phyloP scores from a whole-genome alignment of 2,888 invertebrate species.

The Unio pictorum region DNA sequence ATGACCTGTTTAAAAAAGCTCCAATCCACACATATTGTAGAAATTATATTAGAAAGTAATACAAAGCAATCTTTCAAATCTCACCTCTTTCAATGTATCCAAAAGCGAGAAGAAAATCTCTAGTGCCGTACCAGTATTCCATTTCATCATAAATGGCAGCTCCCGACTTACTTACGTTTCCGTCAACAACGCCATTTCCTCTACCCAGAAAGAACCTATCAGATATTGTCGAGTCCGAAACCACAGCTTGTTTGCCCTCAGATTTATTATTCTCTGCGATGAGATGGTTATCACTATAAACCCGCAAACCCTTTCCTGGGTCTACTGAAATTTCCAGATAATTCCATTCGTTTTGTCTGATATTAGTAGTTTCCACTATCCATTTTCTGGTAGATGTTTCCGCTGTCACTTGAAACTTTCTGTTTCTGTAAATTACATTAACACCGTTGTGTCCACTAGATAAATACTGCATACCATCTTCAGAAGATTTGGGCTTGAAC shows the following conservation, averaged over 20 bases:
- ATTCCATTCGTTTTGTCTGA: conserved; percentile 53
- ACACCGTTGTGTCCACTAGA: conserved; percentile 64
- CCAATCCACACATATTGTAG: no score
- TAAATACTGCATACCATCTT: conserved; percentile 49
- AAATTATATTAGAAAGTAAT: no score
- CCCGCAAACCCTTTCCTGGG: conserved; percentile 47
- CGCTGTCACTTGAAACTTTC: conserved; percentile 37
- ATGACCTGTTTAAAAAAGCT: no score
- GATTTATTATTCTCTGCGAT: conserved; percentile 21
- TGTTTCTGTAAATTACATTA: conserved; percentile 44
- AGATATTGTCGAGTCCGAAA: neutral
- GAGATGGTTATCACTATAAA: conserved; percentile 49
- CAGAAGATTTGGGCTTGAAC: conserved; percentile 48
- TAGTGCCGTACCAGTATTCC: conserved; percentile 66
- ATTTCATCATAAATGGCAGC: conserved; percentile 66
- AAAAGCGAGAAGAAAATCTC: conserved; percentile 65
- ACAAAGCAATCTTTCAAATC: neutral
- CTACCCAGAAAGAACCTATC: conserved; percentile 55
- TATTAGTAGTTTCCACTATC: conserved; percentile 38
- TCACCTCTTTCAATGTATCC: conserved; percentile 67
- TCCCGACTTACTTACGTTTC: conserved; percentile 42
- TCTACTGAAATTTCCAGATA: conserved; percentile 63
- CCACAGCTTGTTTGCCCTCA: conserved; percentile 4
- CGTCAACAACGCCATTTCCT: conserved; percentile 36
- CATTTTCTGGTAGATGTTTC: conserved; percentile 51